Evolutionary conservation across 2,113 vertebrate species (phyloP).

Genomic region (Columba livia): DNA sequence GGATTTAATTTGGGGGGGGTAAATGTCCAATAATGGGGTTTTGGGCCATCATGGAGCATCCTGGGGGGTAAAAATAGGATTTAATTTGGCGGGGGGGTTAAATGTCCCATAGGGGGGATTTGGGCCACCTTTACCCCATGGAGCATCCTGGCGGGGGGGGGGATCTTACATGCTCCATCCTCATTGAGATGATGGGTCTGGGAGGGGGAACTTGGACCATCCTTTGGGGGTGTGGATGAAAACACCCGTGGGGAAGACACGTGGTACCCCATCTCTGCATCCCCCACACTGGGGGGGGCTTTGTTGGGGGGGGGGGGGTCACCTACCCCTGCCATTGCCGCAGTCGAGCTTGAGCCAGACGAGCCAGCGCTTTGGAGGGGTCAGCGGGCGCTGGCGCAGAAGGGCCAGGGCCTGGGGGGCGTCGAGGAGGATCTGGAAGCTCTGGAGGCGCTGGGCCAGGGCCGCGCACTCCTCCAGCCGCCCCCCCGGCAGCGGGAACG

Average conservation of each 20-base stretch:
- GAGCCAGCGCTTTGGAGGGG: conserved; percentile 71
- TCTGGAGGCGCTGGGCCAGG: conserved; percentile 74
- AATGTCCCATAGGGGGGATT: too few relatives aligned
- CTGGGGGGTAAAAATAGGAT: too few relatives aligned
- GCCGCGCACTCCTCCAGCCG: conserved; percentile 76
- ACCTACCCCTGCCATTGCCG: conserved; percentile 79
- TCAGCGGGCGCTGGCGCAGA: conserved; percentile 66
- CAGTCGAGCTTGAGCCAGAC: conserved; percentile 87
- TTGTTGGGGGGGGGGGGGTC: background rate
- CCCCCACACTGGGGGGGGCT: fast-evolving
- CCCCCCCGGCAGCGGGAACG: conserved; percentile 76
- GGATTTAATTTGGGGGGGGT: too few relatives aligned
- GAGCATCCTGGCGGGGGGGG: too few relatives aligned
- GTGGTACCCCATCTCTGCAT: fast-evolving
- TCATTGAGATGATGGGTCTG: background rate
- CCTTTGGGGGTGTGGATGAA: background rate
- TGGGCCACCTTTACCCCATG: too few relatives aligned
- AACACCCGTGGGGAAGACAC: fast-evolving
- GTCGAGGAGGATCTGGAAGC: conserved; percentile 83
- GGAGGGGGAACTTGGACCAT: fast-evolving
- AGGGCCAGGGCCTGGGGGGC: conserved; percentile 64
- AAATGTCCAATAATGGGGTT: too few relatives aligned
- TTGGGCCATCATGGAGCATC: too few relatives aligned
- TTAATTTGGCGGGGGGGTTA: too few relatives aligned
- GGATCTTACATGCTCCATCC: background rate